Base-by-base conservation (phyloP, 2,113 vertebrate species). In the Panurus biarmicus region DNA sequence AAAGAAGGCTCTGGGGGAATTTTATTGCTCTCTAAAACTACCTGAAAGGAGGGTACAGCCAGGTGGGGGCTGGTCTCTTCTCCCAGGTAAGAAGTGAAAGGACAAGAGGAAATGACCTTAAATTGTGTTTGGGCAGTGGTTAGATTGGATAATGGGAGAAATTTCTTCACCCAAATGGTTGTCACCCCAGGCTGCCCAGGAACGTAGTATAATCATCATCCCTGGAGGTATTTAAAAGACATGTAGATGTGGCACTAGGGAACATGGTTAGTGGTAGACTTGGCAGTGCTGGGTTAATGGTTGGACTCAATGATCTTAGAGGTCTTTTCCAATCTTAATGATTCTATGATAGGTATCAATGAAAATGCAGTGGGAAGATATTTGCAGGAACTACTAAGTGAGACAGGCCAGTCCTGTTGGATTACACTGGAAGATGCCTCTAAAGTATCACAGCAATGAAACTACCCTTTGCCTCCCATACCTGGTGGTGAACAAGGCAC, bases 401-500 rank as follows among this genome's bases (percentile, higher is more conserved):
- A 62, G 19, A 66, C 8, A 62, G 23, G 22, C 48, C 70, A 85
- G 57, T 8, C 44, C 33, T 47, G 3, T 15, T 69, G 26, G 14
- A 14, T 58, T 62, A 56, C 44, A 20, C 4, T 48, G 22, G 24
- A 60, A 85, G 57, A 78, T 21, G 13, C 19, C 44, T 62, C 38
- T 60, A 11, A 76, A 56, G 38, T 51, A 24, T 12, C 35, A 50
- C 6, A 85, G 58, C 3, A 4, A 9, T 31, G 31, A 89, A 73
- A 83, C 8, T 5, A 42, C 29, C 31, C 61, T 62, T 82, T 89
- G 67, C 29, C 36, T 76, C 58, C 87, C 97, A 40, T 97, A 99
- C 99, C 98, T 98, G 98, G 86, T 99, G 98, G 74, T 99, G 98
- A 85, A 99, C 83, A 47, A 99, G 98, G 94, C 99, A 99, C 21